Evolutionary conservation across 2,113 vertebrate species (phyloP), one percentile per base, ranked within the genome.

Genomic region (Leuciscus idus): DNA sequence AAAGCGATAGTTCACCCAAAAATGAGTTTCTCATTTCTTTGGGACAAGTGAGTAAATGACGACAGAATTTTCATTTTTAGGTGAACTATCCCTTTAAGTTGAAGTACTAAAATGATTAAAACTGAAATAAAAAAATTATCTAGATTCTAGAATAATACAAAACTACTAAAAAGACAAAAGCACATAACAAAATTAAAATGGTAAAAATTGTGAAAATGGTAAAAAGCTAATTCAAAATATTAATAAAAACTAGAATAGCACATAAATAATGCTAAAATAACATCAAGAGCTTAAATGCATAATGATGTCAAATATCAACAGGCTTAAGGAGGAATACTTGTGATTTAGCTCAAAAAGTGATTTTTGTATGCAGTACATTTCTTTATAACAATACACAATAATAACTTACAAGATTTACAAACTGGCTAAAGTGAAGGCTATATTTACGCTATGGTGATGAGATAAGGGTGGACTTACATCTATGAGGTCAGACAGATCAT

Each of bases 401-500:
- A 30, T 19, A 52, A 78, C 50, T 33, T 36, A 23, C 26, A 61
- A 46, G 2, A 26, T 64, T 48, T 13, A 26, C 12, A 21, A 30
- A 57, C 26, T 52, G 50, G 48, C 28, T 76, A 48, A 4, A 21
- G 55, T 57, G 6, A 57, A 57, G 55, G 55, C 55, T 57, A 21
- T 57, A 8, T 8, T 17, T 15, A 57, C 43, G 12, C 28, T 7
- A 78, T 33, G 23, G 13, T 10, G 64, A 68, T 33, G 23, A 68
- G 76, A 72, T 17, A 43, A 70, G 77, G 77, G 30, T 52, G 9
- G 33, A 86, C 88, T 99, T 96, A 99, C 98, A 92, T 99, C 96
- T 88, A 99, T 99, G 92, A 99, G 97, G 93, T 99, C 98, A 33
- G 97, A 97, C 90, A 99, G 95, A 94, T 99, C 98, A 0, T 99